These are phyloP conservation scores for Lacerta bilineata DNA, from an alignment of 2,797 vertebrate genomes.

Conservation along the genomic window DNA sequence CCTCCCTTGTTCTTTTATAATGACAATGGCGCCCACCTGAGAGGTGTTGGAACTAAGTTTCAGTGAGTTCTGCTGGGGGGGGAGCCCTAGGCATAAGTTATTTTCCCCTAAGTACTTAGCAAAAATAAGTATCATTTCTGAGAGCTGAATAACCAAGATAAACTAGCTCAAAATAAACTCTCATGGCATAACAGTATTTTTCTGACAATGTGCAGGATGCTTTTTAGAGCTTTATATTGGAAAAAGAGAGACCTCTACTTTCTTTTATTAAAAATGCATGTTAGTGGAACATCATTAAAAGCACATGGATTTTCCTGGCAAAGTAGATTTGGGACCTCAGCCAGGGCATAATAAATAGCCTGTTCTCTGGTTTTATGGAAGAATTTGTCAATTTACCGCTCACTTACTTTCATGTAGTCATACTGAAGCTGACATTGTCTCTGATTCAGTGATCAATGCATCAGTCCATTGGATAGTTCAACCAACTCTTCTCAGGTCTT, in stretches of 20 bases:
- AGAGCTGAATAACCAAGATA: neutral
- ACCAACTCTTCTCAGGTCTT: conserved; percentile 1
- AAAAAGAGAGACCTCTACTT: conserved; percentile 10
- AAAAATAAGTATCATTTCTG: neutral
- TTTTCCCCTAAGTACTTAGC: neutral
- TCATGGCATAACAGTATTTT: neutral
- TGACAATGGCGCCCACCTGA: no score
- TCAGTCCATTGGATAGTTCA: neutral
- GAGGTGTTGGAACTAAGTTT: no score
- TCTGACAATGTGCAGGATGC: neutral
- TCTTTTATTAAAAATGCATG: neutral
- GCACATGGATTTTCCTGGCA: conserved; percentile 12
- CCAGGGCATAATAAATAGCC: conserved; percentile 29
- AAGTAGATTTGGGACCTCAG: neutral
- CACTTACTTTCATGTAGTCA: neutral
- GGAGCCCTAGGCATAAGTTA: no score
- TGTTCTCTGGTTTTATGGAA: conserved; percentile 23
- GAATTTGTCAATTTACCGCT: conserved; percentile 4
- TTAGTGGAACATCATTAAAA: conserved; percentile 15
- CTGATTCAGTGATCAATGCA: conserved; percentile 21
- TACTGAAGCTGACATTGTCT: neutral
- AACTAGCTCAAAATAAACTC: neutral
- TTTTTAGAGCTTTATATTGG: neutral
- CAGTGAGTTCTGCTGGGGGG: no score
- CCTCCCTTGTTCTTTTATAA: no score